Conservation (phyloP, 2,797 vertebrate species). For the Neosilurus mollespiculum region DNA sequence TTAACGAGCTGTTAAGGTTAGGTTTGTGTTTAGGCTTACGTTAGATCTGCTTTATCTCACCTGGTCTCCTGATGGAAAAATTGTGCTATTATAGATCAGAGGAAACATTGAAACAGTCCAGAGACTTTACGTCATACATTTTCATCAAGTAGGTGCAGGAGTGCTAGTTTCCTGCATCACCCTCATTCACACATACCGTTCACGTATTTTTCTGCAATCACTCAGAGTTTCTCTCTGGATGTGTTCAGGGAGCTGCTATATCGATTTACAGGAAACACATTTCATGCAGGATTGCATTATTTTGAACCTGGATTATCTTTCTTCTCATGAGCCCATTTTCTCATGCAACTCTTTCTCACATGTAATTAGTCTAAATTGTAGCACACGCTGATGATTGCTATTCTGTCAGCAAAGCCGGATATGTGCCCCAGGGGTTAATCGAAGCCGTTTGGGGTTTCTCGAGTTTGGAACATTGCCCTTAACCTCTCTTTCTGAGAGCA, state of each 20-base stretch:
- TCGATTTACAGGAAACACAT: conserved; percentile 34
- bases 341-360: conserved; percentile 25
- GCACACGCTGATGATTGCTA: conserved; percentile 14
- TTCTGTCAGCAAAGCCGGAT: conserved; percentile 9
- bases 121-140: conserved; percentile 6
- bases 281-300: not conserved
- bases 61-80: conserved; percentile 19
- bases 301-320: not conserved
- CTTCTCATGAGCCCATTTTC: conserved; percentile 29
- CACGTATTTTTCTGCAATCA: conserved; percentile 5
- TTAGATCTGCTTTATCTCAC: conserved; percentile 15
- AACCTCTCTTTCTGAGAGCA: conserved; percentile 15
- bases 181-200: not conserved
- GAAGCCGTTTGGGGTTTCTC: conserved; percentile 2
- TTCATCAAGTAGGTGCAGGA: conserved; percentile 6
- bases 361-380: conserved; percentile 47
- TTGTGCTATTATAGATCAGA: conserved; percentile 5
- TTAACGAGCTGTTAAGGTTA: not conserved
- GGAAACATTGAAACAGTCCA: conserved; percentile 17
- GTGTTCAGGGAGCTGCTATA: conserved; percentile 18
- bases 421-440: conserved; percentile 32
- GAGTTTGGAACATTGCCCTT: conserved; percentile 21
- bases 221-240: conserved; percentile 12
- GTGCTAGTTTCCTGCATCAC: not conserved
- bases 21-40: too few relatives aligned